Conservation (phyloP, 2,888 invertebrate species). For the Perdita meconis region DNA sequence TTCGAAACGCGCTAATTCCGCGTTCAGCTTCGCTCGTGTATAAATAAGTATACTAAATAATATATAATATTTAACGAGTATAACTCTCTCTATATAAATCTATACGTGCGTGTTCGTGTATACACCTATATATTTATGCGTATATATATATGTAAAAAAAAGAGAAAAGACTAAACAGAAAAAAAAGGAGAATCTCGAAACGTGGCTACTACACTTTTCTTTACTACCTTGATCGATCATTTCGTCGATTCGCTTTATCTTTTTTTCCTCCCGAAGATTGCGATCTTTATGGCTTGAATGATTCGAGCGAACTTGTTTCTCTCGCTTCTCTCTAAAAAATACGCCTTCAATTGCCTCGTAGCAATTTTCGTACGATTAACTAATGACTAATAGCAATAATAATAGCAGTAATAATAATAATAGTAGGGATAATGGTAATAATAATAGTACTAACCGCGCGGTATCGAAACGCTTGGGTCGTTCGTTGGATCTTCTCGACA, state of each 20-base stretch:
- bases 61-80: constrained; percentile 72
- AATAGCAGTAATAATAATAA: constrained; percentile 61
- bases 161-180: constrained; percentile 64
- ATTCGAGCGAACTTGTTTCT: constrained; percentile 68
- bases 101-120: constrained; percentile 48
- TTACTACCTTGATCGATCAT: constrained; percentile 53
- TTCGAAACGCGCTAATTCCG: constrained; percentile 51
- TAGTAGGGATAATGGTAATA: constrained; percentile 54
- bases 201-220: constrained; percentile 73
- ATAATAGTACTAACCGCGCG: constrained; percentile 68
- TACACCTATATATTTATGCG: constrained; percentile 59
- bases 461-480: constrained; percentile 66
- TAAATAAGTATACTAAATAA: constrained; percentile 69
- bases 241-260: constrained; percentile 62
- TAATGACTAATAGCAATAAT: constrained; percentile 62
- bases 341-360: constrained; percentile 82
- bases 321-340: constrained; percentile 77
- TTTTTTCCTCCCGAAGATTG: constrained; percentile 20
- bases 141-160: constrained; percentile 58
- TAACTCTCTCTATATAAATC: constrained; percentile 66
- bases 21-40: constrained; percentile 60
- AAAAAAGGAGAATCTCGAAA: constrained; percentile 79
- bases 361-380: constrained; percentile 63
- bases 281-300: constrained; percentile 63
- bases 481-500: constrained; percentile 47